Evolutionary conservation across 2,888 invertebrate species (phyloP).

Genomic region (Latheticus oryzae): DNA sequence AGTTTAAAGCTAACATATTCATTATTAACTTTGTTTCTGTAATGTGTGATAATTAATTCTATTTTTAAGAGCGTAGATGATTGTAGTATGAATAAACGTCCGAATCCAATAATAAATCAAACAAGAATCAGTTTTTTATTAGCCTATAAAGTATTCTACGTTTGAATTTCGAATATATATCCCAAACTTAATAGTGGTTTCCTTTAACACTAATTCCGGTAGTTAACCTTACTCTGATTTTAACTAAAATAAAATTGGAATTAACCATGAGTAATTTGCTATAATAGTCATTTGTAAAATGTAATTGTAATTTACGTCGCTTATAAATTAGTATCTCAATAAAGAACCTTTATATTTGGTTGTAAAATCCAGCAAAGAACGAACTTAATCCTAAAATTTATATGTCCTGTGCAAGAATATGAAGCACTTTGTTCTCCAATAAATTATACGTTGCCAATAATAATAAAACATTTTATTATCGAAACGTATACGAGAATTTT

Average conservation of each 20-base stretch:
- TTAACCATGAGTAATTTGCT: slow-evolving; percentile 19
- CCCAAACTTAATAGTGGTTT: no score
- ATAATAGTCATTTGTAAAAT: slow-evolving; percentile 32
- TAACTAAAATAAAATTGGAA: slow-evolving; percentile 22
- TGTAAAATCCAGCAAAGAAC: slow-evolving; percentile 37
- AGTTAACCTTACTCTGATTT: slow-evolving; percentile 23
- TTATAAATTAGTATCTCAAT: slow-evolving; percentile 40
- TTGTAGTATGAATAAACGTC: no score
- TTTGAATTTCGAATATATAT: slow-evolving; percentile 7
- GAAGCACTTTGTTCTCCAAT: slow-evolving; percentile 17
- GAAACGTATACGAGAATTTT: no score
- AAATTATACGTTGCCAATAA: slow-evolving; percentile 36
- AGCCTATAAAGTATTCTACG: slow-evolving; percentile 26
- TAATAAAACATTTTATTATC: slow-evolving; percentile 30
- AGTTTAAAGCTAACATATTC: no score
- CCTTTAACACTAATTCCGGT: slow-evolving; percentile 25
- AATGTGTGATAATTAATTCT: no score
- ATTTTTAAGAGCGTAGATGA: no score
- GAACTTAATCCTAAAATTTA: slow-evolving; percentile 31
- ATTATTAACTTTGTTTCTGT: no score
- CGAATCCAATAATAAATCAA: slow-evolving; percentile 20
- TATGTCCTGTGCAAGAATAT: slow-evolving; percentile 29
- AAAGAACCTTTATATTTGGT: slow-evolving; percentile 40
- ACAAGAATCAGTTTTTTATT: slow-evolving; percentile 26
- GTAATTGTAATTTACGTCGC: slow-evolving; percentile 39